These are phyloP conservation scores for Lagopus leucura DNA, from an alignment of 2,113 vertebrate species.

Conservation along the genomic window DNA sequence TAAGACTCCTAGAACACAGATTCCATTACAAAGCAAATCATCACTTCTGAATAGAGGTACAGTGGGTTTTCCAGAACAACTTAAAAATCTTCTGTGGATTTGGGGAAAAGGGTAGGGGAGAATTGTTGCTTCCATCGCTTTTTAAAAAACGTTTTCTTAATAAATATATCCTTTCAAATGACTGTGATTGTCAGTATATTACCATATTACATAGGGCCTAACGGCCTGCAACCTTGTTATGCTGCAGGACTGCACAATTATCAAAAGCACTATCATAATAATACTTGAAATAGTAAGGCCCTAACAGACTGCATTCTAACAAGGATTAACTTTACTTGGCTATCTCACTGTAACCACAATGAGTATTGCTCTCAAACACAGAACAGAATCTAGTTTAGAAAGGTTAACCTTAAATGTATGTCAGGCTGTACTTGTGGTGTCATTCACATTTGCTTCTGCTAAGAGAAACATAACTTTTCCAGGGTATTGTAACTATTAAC, in stretches of 20 bases:
- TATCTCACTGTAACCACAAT: conserved; percentile 78
- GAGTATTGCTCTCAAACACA: conserved; percentile 84
- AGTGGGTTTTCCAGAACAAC: conserved; percentile 24
- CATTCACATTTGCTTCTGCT: conserved; percentile 78
- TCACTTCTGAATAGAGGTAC: conserved; percentile 45
- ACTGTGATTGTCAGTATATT: conserved; percentile 85
- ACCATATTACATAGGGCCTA: conserved; percentile 73
- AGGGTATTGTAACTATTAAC: conserved; percentile 84
- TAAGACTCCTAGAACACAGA: conserved; percentile 19
- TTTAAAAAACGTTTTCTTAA: conserved; percentile 73
- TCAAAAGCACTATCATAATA: conserved; percentile 64
- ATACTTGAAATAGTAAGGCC: conserved; percentile 76
- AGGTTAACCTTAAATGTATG: conserved; percentile 77
- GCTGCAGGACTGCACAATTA: conserved; percentile 66
- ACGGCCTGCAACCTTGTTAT: conserved; percentile 59
- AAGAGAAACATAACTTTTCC: conserved; percentile 75
- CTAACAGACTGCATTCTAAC: conserved; percentile 79
- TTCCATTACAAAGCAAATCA: conserved; percentile 35
- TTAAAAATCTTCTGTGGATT: conserved; percentile 7
- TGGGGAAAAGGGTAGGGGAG: conserved; percentile 39
- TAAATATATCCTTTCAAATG: conserved; percentile 77
- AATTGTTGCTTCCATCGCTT: conserved; percentile 72
- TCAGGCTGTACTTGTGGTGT: conserved; percentile 80
- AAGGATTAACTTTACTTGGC: conserved; percentile 69
- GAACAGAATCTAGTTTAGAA: conserved; percentile 76